phyloP scores from a whole-genome alignment of 2,888 invertebrate genomes.

The Drosophila subsilvestris region DNA sequence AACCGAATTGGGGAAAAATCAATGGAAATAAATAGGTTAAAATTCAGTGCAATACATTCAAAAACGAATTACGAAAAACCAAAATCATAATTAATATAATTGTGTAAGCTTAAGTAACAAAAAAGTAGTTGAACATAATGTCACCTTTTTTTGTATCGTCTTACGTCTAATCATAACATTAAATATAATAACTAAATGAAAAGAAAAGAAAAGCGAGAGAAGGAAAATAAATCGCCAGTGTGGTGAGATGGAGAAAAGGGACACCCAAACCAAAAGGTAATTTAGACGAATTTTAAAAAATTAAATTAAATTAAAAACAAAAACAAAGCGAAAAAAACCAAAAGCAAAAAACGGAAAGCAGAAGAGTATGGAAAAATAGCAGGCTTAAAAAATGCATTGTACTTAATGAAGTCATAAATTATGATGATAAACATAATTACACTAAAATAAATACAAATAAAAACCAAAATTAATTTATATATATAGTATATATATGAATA shows the following conservation, averaged over 20 bases:
- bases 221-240: constrained; percentile 1
- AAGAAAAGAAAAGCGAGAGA: constrained; percentile 28
- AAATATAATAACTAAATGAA: constrained; percentile 56
- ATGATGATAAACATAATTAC: constrained; percentile 46
- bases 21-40: constrained; percentile 25
- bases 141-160: constrained; percentile 67
- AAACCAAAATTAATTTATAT: constrained; percentile 50
- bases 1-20: neutral
- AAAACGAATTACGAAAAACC: constrained; percentile 29
- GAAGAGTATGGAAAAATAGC: constrained; percentile 47
- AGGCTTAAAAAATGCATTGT: constrained; percentile 69
- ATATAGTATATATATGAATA: constrained; percentile 65
- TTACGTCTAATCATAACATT: constrained; percentile 57
- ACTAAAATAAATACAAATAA: constrained; percentile 50
- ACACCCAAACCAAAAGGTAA: constrained; percentile 57
- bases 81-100: constrained; percentile 46
- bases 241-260: neutral
- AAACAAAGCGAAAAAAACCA: neutral
- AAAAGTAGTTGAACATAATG: constrained; percentile 60
- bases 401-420: constrained; percentile 46
- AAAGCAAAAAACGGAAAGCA: constrained; percentile 32
- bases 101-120: constrained; percentile 56
- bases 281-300: constrained; percentile 77
- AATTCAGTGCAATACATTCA: constrained; percentile 68
- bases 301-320: constrained; percentile 30